Percentiles rank a stretch among this genome's conserved stretches.
Evolutionary conservation across 2,113 vertebrate species (phyloP).

Genomic region (Camarhynchus parvulus): DNA sequence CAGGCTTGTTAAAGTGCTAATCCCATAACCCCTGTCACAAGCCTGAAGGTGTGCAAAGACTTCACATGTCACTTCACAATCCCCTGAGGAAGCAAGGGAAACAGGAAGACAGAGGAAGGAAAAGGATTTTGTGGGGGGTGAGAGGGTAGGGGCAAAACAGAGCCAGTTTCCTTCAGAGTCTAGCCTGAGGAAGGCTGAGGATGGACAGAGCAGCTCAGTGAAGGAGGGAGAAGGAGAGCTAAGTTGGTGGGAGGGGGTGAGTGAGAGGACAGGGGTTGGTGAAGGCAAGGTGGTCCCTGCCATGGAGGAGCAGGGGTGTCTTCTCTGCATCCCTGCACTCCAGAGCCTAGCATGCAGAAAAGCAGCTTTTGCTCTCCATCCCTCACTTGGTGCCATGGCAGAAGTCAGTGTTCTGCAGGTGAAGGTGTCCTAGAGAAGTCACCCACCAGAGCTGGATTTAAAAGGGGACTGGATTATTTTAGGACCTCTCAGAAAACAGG

Average conservation of each 20-base stretch:
- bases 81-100: not conserved
- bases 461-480: slow-evolving; percentile 12
- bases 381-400: not conserved
- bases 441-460: not conserved
- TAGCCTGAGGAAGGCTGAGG: not conserved
- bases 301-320: accelerated
- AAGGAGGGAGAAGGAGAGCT: not conserved
- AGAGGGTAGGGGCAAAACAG: not conserved
- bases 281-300: not conserved
- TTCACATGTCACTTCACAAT: slow-evolving; percentile 10
- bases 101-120: not conserved
- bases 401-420: not conserved
- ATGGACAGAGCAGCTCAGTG: not conserved
- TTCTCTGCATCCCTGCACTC: not conserved
- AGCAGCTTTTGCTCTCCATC: not conserved
- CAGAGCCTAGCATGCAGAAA: not conserved
- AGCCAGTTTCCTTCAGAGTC: not conserved
- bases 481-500: slow-evolving; percentile 19
- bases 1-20: slow-evolving; percentile 50
- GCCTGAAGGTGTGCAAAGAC: not conserved
- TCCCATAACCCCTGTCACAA: slow-evolving; percentile 20
- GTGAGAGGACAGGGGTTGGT: not conserved
- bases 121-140: not conserved
- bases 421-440: not conserved
- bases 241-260: not conserved